Conservation (phyloP, 2,113 vertebrate genomes). For the Paradisaea rubra region DNA sequence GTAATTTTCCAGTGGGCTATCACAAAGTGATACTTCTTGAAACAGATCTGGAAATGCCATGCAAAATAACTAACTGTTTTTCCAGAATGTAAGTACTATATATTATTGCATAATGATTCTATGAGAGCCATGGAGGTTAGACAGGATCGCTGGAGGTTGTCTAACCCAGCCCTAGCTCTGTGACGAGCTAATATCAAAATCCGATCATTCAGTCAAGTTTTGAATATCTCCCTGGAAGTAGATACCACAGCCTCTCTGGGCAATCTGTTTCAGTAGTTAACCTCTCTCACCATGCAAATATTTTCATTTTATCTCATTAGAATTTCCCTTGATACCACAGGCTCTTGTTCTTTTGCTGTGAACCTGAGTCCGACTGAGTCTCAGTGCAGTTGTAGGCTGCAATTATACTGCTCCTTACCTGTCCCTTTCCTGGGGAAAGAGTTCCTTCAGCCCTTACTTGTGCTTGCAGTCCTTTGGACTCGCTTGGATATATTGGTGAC, state of each 20-base stretch:
- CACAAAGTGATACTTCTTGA: background rate
- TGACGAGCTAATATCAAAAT: background rate
- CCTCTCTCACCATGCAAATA: background rate
- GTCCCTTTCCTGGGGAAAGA: background rate
- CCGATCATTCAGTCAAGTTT: background rate
- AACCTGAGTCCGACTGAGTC: background rate
- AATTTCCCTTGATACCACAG: background rate
- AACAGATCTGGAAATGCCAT: background rate
- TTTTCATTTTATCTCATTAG: background rate
- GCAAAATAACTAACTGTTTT: background rate
- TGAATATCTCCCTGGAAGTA: background rate
- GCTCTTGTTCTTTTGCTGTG: background rate
- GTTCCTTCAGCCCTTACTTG: background rate
- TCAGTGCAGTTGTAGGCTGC: background rate
- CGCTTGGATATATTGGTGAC: rapidly evolving
- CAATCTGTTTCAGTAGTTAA: background rate
- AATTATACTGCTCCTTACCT: background rate
- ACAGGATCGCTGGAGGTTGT: background rate
- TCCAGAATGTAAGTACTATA: background rate
- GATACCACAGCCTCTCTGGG: background rate
- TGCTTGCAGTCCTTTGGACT: background rate
- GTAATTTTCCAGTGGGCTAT: background rate
- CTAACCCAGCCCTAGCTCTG: background rate
- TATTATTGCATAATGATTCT: background rate
- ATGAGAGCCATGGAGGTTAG: background rate